Percentiles rank a stretch among this genome's conserved stretches.
phyloP scores from a whole-genome alignment of 2,888 invertebrate species.

The Drosophila antonietae region DNA sequence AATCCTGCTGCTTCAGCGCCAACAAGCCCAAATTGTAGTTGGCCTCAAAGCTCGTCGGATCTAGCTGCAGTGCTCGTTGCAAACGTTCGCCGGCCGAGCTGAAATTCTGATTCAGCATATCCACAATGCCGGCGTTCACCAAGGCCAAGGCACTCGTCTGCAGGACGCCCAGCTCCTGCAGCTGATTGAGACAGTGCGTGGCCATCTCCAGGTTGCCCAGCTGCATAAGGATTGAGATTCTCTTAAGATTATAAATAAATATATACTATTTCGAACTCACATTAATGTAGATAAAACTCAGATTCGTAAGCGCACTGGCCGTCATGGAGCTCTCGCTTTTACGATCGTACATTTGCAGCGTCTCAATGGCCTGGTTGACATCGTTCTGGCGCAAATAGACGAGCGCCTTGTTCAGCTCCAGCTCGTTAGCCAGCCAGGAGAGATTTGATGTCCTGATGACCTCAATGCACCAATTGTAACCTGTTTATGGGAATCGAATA shows the following conservation, averaged over 20 bases:
- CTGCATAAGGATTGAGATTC: conserved; percentile 84
- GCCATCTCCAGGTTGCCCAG: conserved; percentile 92
- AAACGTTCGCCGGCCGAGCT: conserved; percentile 90
- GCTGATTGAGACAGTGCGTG: conserved; percentile 90
- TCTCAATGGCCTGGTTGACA: conserved; percentile 91
- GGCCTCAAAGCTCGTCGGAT: conserved; percentile 93
- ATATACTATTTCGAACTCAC: conserved; percentile 56
- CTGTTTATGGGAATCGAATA: conserved; percentile 45
- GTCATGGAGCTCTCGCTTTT: conserved; percentile 92
- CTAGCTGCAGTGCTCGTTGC: conserved; percentile 90
- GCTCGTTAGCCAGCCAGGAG: conserved; percentile 92
- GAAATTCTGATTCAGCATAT: conserved; percentile 88
- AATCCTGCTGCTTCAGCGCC: conserved; percentile 86
- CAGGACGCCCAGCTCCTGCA: conserved; percentile 87
- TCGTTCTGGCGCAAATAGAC: conserved; percentile 93
- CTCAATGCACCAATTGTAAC: conserved; percentile 95
- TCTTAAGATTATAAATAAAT: not conserved
- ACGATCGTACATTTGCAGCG: conserved; percentile 93
- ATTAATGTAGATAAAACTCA: conserved; percentile 90
- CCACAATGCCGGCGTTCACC: conserved; percentile 94
- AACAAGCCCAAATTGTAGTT: conserved; percentile 90
- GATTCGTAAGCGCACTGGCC: conserved; percentile 93
- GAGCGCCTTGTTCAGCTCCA: conserved; percentile 96
- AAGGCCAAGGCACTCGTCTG: conserved; percentile 92
- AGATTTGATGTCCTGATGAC: conserved; percentile 96